phyloP scores from a whole-genome alignment of 2,113 vertebrate genomes.

The Sebastes schlegelii region DNA sequence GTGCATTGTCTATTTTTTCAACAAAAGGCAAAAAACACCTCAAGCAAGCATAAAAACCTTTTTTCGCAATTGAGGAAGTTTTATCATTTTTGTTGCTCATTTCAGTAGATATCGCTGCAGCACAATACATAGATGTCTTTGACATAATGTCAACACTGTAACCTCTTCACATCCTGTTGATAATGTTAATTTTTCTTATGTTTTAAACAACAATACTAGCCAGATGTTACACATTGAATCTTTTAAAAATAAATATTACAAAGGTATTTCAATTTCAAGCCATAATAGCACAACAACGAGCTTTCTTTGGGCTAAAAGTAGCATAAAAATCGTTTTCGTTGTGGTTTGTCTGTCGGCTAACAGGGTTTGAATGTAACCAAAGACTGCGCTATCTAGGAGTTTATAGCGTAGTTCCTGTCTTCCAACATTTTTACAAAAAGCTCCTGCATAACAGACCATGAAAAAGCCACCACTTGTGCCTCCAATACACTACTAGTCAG shows the following conservation, averaged over 20 bases:
- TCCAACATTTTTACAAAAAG: background rate
- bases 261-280: background rate
- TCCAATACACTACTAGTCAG: background rate
- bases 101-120: too few species aligned
- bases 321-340: background rate
- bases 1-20: too few species aligned
- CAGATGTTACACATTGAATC: background rate
- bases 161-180: too few species aligned
- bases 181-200: background rate
- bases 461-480: background rate
- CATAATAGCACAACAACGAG: too few species aligned
- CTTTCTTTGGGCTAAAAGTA: background rate
- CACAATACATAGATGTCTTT: too few species aligned
- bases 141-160: too few species aligned
- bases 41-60: too few species aligned
- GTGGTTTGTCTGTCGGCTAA: background rate
- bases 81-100: too few species aligned
- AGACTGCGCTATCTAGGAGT: background rate
- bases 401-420: constrained; percentile 3
- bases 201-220: background rate
- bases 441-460: background rate
- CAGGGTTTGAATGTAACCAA: constrained; percentile 1
- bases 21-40: too few species aligned
- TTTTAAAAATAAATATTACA: background rate
- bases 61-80: too few species aligned